phyloP scores from a whole-genome alignment of 1,140 invertebrate species.

The Euura saliciscinereae region DNA sequence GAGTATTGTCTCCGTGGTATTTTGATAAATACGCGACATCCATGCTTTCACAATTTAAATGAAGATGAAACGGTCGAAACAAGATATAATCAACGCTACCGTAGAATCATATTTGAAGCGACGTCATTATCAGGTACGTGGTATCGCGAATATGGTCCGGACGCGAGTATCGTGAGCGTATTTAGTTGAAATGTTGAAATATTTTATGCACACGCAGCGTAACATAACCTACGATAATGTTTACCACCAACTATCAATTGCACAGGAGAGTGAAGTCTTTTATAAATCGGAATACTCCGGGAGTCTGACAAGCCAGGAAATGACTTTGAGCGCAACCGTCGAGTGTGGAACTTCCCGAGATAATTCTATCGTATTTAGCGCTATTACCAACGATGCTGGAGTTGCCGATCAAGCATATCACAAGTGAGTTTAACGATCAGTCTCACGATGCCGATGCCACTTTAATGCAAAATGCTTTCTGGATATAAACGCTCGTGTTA shows the following conservation, averaged over 20 bases:
- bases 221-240: conserved; percentile 42
- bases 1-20: too few species aligned
- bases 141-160: background rate
- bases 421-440: conserved; percentile 32
- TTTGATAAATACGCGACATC: too few species aligned
- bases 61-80: conserved; percentile 57
- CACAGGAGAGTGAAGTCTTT: conserved; percentile 48
- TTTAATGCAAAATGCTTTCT: conserved; percentile 1
- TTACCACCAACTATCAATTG: conserved; percentile 26
- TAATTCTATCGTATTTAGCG: conserved; percentile 57
- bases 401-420: conserved; percentile 56
- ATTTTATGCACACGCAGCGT: too few species aligned
- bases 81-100: conserved; percentile 55
- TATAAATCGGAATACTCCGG: conserved; percentile 42
- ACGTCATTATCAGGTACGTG: conserved; percentile 54
- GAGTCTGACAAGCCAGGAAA: conserved; percentile 51
- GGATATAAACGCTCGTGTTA: too few species aligned
- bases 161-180: too few species aligned
- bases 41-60: too few species aligned
- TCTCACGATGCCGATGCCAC: too few species aligned
- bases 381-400: conserved; percentile 52
- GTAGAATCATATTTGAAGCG: conserved; percentile 59
- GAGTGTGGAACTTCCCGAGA: conserved; percentile 53
- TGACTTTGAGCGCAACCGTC: conserved; percentile 49
- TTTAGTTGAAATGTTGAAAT: too few species aligned